Percentiles rank a stretch among this genome's conserved stretches.
Evolutionary conservation across 2,888 invertebrate species (phyloP).

Genomic region (Sinodicranocentrus sp.): DNA sequence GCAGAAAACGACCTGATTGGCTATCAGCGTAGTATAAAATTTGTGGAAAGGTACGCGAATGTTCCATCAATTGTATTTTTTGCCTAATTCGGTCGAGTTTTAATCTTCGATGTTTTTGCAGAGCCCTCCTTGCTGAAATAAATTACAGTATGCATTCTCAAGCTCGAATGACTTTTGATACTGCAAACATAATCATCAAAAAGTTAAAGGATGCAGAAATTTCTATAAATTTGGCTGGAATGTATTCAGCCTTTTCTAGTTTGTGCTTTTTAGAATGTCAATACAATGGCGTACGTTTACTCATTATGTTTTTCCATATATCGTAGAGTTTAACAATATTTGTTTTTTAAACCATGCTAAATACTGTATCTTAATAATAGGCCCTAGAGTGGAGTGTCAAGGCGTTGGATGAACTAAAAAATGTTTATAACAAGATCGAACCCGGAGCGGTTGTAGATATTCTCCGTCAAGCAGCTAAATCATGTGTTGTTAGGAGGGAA

Average conservation of each 20-base stretch:
- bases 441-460: slow-evolving; percentile 88
- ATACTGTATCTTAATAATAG: slow-evolving; percentile 76
- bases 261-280: slow-evolving; percentile 91
- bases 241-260: slow-evolving; percentile 90
- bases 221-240: slow-evolving; percentile 83
- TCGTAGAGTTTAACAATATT: neutral
- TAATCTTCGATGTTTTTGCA: too few relatives aligned
- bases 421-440: slow-evolving; percentile 81
- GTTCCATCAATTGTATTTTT: too few relatives aligned
- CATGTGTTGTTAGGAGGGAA: slow-evolving; percentile 92
- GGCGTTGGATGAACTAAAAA: slow-evolving; percentile 83
- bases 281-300: slow-evolving; percentile 85
- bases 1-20: slow-evolving; percentile 79
- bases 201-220: slow-evolving; percentile 80
- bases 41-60: slow-evolving; percentile 87
- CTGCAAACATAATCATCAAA: slow-evolving; percentile 81
- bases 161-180: slow-evolving; percentile 86
- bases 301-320: neutral
- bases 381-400: slow-evolving; percentile 87
- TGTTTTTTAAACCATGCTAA: neutral
- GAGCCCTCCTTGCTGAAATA: slow-evolving; percentile 90
- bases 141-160: slow-evolving; percentile 88
- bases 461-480: slow-evolving; percentile 90
- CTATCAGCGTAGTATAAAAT: slow-evolving; percentile 87
- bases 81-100: too few relatives aligned